Conservation (phyloP, 2,888 invertebrate species). For the Actias luna region DNA sequence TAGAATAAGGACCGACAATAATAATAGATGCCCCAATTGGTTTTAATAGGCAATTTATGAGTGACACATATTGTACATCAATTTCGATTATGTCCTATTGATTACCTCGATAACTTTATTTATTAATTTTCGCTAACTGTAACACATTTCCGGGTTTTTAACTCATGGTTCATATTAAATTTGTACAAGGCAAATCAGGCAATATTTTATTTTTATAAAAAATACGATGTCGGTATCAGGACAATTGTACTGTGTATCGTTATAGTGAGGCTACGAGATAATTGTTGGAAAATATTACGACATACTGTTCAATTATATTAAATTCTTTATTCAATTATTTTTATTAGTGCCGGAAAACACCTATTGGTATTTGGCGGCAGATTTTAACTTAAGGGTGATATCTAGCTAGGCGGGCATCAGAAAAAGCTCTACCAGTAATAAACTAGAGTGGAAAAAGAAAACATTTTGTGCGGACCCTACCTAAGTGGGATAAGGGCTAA, state of each 20-base stretch:
- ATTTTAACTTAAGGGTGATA: too few relatives aligned
- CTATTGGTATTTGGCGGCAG: too few relatives aligned
- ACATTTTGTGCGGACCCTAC: too few relatives aligned
- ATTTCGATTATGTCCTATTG: constrained; percentile 13
- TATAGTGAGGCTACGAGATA: background rate
- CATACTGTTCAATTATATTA: too few relatives aligned
- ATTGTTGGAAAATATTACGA: background rate
- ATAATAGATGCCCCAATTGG: constrained; percentile 36
- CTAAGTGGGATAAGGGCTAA: too few relatives aligned
- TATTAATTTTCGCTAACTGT: background rate
- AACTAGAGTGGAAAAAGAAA: too few relatives aligned
- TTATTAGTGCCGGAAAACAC: too few relatives aligned
- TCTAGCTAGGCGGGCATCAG: too few relatives aligned
- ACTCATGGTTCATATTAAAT: background rate
- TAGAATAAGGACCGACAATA: constrained; percentile 32
- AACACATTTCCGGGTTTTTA: background rate
- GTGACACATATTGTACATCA: constrained; percentile 33
- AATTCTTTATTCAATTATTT: too few relatives aligned
- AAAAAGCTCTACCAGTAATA: too few relatives aligned
- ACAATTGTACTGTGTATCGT: background rate
- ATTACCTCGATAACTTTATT: constrained; percentile 9
- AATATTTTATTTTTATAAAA: background rate
- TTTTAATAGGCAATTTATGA: constrained; percentile 38
- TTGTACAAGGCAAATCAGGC: background rate
- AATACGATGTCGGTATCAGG: background rate